Evolutionary conservation across 1,140 invertebrate species (phyloP).

Genomic region (Camponotus floridanus): DNA sequence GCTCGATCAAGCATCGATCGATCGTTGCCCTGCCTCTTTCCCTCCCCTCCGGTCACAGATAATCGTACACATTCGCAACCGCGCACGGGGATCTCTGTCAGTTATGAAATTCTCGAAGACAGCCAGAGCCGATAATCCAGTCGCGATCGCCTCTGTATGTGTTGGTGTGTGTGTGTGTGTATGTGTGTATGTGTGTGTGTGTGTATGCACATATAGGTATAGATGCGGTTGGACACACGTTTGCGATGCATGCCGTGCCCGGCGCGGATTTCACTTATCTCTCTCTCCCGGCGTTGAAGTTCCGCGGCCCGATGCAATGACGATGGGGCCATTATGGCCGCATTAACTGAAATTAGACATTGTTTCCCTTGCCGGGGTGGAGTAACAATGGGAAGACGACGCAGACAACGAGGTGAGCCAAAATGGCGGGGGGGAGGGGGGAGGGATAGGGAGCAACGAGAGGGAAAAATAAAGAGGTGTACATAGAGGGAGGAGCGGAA

Average conservation of each 20-base stretch:
- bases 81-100: conserved; percentile 29
- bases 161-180: not conserved
- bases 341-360: conserved; percentile 79
- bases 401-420: conserved; percentile 5
- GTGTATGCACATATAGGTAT: not conserved
- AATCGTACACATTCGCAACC: conserved; percentile 51
- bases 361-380: conserved; percentile 72
- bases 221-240: not conserved
- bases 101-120: conserved; percentile 58
- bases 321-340: conserved; percentile 71
- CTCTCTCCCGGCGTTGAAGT: conserved; percentile 61
- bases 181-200: not conserved
- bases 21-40: not conserved
- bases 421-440: not conserved
- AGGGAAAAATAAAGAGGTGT: not conserved
- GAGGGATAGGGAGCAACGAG: not conserved
- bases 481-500: conserved; percentile 31
- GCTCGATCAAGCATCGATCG: conserved; percentile 13
- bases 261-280: conserved; percentile 73
- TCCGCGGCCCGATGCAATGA: conserved; percentile 65
- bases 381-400: conserved; percentile 68
- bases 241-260: conserved; percentile 24
- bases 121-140: conserved; percentile 42
- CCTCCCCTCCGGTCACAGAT: not conserved
- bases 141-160: conserved; percentile 21